Percentiles rank a stretch among this genome's conserved stretches.
These are phyloP conservation scores for Bombus ignitus DNA, from an alignment of 1,140 invertebrate species.

Conservation along the genomic window DNA sequence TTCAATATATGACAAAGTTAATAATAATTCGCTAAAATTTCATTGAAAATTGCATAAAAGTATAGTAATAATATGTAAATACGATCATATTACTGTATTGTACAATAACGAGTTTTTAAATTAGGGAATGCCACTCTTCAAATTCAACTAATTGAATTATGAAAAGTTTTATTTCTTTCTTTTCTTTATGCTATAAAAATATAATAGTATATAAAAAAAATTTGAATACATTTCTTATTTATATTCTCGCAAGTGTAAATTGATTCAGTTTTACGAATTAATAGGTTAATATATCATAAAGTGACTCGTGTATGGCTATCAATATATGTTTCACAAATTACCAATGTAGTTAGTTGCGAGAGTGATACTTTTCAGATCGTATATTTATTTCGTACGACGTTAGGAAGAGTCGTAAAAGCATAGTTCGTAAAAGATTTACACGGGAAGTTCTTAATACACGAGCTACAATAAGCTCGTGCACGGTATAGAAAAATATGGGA, in stretches of 20 bases:
- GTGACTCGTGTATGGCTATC: not conserved
- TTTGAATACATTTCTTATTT: not conserved
- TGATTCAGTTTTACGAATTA: not conserved
- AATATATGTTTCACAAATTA: not conserved
- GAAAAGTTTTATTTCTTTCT: not conserved
- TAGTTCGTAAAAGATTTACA: slow-evolving; percentile 23
- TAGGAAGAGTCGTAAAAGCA: slow-evolving; percentile 5
- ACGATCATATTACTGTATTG: not conserved
- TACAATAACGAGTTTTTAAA: not conserved
- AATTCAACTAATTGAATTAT: not conserved
- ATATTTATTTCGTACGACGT: not conserved
- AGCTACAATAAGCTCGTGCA: slow-evolving; percentile 21
- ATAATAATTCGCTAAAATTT: too few species aligned
- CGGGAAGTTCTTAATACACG: slow-evolving; percentile 17
- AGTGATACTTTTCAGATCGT: not conserved
- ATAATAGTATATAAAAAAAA: not conserved
- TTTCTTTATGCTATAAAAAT: not conserved
- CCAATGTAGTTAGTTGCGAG: not conserved
- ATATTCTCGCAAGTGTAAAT: not conserved
- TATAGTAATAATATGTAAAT: not conserved
- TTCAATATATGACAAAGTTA: too few species aligned
- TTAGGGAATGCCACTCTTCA: not conserved
- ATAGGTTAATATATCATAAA: not conserved
- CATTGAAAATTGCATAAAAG: not conserved
- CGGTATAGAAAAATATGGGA: slow-evolving; percentile 24